Base-by-base conservation (phyloP, 2,888 invertebrate species). In the Falcaria lacertinaria region DNA sequence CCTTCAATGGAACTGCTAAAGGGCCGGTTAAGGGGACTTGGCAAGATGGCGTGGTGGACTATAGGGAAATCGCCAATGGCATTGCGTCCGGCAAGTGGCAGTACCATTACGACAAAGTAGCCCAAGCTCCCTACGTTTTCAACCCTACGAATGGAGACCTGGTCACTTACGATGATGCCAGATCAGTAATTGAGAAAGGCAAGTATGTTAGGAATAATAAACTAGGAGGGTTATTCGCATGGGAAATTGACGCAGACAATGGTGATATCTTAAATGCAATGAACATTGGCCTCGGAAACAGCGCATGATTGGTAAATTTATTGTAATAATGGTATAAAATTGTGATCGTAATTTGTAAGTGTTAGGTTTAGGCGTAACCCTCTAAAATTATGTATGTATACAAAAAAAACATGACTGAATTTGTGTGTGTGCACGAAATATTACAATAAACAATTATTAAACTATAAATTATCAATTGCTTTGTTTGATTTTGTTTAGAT, bases 161-260 rank as follows among this genome's bases (percentile, higher is more conserved):
- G 2, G 70, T 89, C 16, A 88, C 89, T 0, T 89, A 89, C 48
- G 89, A 89, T 19, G 84, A 89, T 48, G 78, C 83, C 0, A 71
- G 89, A 53, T 89, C 89, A 0, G 80, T 81, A 32, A 87, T 87
- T 17, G 89, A 85, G 48, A 89, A 89, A 53, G 89, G 80, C 2
- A 89, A 89, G 54, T 89, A 89, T 49, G 89, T 86, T 13, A 78
- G 88, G 51, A 82, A 80, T 50, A 88, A 89, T 50, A 89, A 88
- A 44, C 61, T 89, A 0, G 89, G 89, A 4, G 89, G 89, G 39
- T 53, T 89, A 6, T 89, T 89, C 44, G 81, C 89, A 5, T 89
- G 89, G 89, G 89, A 89, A 64, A 78, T 89, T 1, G 89, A 89
- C 37, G 89, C 89, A 0, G 89, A 89, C 48, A 89, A 88, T 53